These are phyloP conservation scores for Paguma larvata DNA, from an alignment of 2,797 vertebrate species.

Conservation along the genomic window DNA sequence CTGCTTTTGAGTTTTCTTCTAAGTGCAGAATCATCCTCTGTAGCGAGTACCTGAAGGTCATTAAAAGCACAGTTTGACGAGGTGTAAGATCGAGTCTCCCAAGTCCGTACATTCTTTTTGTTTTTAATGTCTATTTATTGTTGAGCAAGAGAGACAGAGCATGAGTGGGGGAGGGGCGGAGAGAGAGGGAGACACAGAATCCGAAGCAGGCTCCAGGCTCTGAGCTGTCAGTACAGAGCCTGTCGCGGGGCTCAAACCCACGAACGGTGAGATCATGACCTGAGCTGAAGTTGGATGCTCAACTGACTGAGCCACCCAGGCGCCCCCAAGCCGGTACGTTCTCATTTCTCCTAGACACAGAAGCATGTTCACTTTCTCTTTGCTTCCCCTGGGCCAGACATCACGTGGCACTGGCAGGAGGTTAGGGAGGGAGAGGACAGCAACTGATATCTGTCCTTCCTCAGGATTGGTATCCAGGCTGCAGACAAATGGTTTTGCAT, in stretches of 20 bases:
- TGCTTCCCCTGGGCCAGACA: not conserved
- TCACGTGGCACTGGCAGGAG: not conserved
- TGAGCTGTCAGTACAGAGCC: too few relatives aligned
- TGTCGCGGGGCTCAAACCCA: too few relatives aligned
- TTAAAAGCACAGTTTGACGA: not conserved
- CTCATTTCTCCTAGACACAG: conserved; percentile 6
- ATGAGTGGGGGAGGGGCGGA: too few relatives aligned
- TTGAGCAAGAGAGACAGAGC: too few relatives aligned
- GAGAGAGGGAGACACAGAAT: too few relatives aligned
- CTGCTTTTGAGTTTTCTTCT: not conserved
- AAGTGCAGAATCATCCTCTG: not conserved
- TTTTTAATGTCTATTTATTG: too few relatives aligned
- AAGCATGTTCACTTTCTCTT: conserved; percentile 50
- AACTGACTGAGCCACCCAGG: too few relatives aligned
- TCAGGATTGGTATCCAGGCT: conserved; percentile 63
- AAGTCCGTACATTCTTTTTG: not conserved
- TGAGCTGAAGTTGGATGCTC: too few relatives aligned
- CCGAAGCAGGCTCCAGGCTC: too few relatives aligned
- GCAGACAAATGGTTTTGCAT: conserved; percentile 60
- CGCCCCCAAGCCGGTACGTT: not conserved
- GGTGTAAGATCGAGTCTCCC: not conserved
- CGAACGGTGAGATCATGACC: too few relatives aligned
- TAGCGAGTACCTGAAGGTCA: not conserved
- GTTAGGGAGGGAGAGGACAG: not conserved
- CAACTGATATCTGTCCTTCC: not conserved